These are phyloP conservation scores for Sebastes oblongus DNA, from an alignment of 2,797 vertebrate genomes.

Conservation along the genomic window DNA sequence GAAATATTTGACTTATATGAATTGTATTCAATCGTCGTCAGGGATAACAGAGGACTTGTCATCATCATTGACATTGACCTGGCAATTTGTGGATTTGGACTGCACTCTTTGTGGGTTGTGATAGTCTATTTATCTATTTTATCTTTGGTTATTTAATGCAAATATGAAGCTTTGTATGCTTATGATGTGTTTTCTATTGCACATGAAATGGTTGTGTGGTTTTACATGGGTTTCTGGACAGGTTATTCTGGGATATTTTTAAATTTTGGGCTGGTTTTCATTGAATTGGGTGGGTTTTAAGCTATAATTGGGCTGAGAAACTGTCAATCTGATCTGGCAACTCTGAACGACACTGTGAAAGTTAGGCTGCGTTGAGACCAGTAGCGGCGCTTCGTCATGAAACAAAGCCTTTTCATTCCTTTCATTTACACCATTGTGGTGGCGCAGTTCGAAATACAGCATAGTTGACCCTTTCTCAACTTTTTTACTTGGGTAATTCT, in stretches of 20 bases:
- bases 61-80: no score
- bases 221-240: not conserved
- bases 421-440: not conserved
- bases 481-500: not conserved
- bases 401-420: not conserved
- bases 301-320: not conserved
- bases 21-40: no score
- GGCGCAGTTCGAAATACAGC: not conserved
- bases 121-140: no score
- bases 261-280: no score
- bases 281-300: not conserved
- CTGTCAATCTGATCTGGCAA: not conserved
- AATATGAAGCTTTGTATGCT: not conserved
- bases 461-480: not conserved
- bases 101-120: no score
- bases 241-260: no score
- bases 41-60: no score
- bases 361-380: not conserved
- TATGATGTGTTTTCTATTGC: not conserved
- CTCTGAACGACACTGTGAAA: not conserved
- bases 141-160: not conserved
- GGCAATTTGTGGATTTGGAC: no score
- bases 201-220: not conserved
- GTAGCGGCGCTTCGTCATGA: not conserved
- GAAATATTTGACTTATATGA: no score